Base-by-base conservation (phyloP, 2,888 invertebrate species). In the Pachycephus smyrnensis region DNA sequence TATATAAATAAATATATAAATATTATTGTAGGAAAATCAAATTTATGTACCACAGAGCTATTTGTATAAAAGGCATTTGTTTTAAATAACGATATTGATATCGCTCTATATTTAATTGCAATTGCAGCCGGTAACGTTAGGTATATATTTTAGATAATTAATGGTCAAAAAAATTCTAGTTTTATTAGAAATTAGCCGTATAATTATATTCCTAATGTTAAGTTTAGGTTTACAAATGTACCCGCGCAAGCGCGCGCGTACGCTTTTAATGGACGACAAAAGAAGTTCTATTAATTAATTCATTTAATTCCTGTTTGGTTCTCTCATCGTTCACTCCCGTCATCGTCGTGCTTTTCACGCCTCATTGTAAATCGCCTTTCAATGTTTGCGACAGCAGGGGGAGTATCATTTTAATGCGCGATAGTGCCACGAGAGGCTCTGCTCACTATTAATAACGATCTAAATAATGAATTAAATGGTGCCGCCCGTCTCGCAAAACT, bases 61-160 rank as follows among this genome's bases (percentile, higher is more conserved):
- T 88, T 89, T 88, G 88, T 89, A 88, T 84, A 87, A 89, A 87
- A 83, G 82, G 80, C 81, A 82, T 86, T 88, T 85, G 84, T 85
- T 87, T 88, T 80, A 40, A 55, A 80, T 74, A 79, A 81, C 79
- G 77, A 76, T 78, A 79, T 79, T 75, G 74, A 73, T 73, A 78
- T 76, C 77, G 79, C 79, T 82, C 79, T 81, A 81, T 83, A 84
- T 84, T 79, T 74, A 75, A 82, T 76, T 82, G 76, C 75, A 73
- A 80, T 68, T 76, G 76, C 76, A 77, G 73, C 78, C 40, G 33
- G 77, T 71, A 78, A 78, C 68, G 79, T 85, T 85, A 83, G 69
- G 78, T 82, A 80, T 83, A 83, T 84, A 86, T 85, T 85, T 84
- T 83, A 82, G 82, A 82, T 84, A 83, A 85, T 85, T 83, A 83